Conservation (phyloP, 1,140 invertebrate genomes). For the Thaumetopoea pityocampa region DNA sequence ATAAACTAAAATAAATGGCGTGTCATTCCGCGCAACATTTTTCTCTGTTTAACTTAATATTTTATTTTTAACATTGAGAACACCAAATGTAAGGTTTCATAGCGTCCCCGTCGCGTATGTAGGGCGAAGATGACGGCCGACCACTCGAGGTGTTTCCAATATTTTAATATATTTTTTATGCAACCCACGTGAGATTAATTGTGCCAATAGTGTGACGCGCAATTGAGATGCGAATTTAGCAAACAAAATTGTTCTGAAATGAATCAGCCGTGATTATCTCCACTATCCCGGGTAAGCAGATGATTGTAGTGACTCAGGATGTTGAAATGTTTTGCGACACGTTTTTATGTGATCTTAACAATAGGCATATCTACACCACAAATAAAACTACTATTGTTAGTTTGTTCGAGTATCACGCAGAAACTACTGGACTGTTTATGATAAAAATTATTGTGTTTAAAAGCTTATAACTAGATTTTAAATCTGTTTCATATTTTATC, state of each 20-base stretch:
- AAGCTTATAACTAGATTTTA: too few species aligned
- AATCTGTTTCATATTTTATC: too few species aligned
- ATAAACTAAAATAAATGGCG: neutral
- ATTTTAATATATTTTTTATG: neutral
- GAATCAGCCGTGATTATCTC: neutral
- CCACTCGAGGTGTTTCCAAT: constrained; percentile 1
- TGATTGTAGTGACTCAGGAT: constrained; percentile 3
- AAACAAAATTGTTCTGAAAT: constrained; percentile 1
- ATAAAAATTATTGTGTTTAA: too few species aligned
- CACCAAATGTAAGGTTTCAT: constrained; percentile 5
- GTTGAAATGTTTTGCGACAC: too few species aligned
- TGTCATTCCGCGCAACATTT: neutral
- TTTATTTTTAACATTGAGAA: constrained; percentile 2
- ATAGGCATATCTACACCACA: too few species aligned
- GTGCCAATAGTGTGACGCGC: neutral
- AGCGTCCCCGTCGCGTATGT: neutral
- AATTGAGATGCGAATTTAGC: neutral
- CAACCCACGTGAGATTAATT: constrained; percentile 1
- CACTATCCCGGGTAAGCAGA: neutral
- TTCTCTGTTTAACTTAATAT: too few species aligned
- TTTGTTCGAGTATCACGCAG: too few species aligned
- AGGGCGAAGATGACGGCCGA: constrained; percentile 1
- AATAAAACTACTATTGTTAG: too few species aligned
- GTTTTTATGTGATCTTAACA: too few species aligned
- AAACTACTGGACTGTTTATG: too few species aligned